Evolutionary conservation across 2,797 vertebrate species (phyloP).

Genomic region (Coilia nasus): DNA sequence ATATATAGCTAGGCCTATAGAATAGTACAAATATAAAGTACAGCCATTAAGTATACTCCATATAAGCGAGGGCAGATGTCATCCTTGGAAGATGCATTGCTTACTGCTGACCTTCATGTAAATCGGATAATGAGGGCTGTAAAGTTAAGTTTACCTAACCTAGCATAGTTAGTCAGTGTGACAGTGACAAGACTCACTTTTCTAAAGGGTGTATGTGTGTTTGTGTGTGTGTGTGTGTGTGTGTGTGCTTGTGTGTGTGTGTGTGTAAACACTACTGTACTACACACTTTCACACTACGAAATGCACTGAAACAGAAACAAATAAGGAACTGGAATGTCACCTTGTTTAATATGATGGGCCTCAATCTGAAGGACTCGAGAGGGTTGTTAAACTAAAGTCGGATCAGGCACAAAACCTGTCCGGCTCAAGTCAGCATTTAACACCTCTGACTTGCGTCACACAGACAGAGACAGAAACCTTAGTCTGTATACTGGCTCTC

Average conservation of each 20-base stretch:
- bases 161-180: not conserved
- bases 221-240: conserved; percentile 3
- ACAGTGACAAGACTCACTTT: not conserved
- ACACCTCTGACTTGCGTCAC: not conserved
- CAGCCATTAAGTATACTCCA: too few relatives aligned
- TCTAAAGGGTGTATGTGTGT: not conserved
- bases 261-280: not conserved
- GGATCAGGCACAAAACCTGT: not conserved
- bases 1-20: not conserved
- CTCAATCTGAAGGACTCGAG: not conserved
- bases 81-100: not conserved
- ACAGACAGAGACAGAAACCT: not conserved
- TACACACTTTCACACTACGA: not conserved
- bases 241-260: conserved; percentile 20
- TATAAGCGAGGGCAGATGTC: not conserved
- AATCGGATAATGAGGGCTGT: not conserved
- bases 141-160: not conserved
- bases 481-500: not conserved
- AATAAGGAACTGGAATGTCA: not conserved
- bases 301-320: not conserved
- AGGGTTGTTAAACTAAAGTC: not conserved
- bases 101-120: not conserved
- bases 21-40: too few relatives aligned
- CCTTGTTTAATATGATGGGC: not conserved
- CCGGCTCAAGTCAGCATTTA: not conserved